Percentiles rank a stretch among this genome's conserved stretches.
Evolutionary conservation across 2,888 invertebrate genomes (phyloP).

Genomic region (Tortricodes alternella): DNA sequence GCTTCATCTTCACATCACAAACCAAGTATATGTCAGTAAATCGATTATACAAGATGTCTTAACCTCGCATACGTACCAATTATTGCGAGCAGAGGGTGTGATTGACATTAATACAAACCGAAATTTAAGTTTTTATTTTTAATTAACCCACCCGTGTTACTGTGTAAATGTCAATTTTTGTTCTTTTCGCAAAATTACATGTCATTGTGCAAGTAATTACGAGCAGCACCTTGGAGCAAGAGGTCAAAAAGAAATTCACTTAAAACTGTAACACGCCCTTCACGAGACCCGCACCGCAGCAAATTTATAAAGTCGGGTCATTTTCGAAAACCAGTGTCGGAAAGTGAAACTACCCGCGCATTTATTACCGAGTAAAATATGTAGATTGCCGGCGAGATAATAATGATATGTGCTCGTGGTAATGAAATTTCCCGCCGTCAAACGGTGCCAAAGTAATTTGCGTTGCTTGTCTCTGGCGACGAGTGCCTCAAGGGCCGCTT

Average conservation of each 20-base stretch:
- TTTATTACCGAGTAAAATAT: conserved; percentile 82
- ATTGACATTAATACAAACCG: conserved; percentile 29
- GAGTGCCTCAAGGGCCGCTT: conserved; percentile 80
- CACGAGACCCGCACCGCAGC: conserved; percentile 59
- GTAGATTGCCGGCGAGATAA: conserved; percentile 81
- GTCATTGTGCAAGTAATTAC: conserved; percentile 67
- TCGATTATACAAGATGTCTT: conserved; percentile 9
- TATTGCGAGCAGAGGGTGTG: conserved; percentile 22
- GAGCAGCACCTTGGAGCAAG: conserved; percentile 75
- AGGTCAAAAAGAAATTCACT: conserved; percentile 83
- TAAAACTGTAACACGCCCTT: conserved; percentile 81
- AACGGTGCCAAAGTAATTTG: conserved; percentile 83
- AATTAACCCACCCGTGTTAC: conserved; percentile 29
- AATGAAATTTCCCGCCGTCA: conserved; percentile 83
- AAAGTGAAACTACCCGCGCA: conserved; percentile 81
- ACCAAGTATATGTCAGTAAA: not conserved
- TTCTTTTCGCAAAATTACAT: conserved; percentile 75
- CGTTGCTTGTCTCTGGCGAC: conserved; percentile 79
- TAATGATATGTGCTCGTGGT: conserved; percentile 83
- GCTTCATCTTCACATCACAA: not conserved
- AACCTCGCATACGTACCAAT: conserved; percentile 21
- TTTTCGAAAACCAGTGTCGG: conserved; percentile 81
- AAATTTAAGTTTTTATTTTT: conserved; percentile 29
- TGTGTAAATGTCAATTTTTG: conserved; percentile 70
- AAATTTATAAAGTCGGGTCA: conserved; percentile 77